phyloP scores from a whole-genome alignment of 2,797 vertebrate species.

The Cossypha heuglini region DNA sequence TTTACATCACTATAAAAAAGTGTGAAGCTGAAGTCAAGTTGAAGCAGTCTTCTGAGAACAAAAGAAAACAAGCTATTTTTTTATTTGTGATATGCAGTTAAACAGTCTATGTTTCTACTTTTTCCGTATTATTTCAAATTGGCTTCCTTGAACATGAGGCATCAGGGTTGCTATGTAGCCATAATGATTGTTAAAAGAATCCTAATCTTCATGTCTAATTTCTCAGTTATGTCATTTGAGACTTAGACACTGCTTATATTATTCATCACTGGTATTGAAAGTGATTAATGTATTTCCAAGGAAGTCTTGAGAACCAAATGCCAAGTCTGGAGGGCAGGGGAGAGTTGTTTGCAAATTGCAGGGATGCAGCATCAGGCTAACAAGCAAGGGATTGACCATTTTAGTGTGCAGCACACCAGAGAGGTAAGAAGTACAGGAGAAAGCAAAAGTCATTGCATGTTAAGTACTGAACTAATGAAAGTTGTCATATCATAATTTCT shows the following conservation, averaged over 20 bases:
- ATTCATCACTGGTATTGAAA: neutral
- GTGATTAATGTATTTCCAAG: neutral
- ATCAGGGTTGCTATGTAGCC: neutral
- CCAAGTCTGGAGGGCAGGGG: neutral
- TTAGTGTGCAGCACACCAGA: neutral
- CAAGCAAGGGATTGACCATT: neutral
- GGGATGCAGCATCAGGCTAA: neutral
- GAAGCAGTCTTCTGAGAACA: neutral
- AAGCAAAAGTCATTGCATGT: neutral
- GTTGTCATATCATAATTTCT: neutral
- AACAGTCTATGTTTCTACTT: neutral
- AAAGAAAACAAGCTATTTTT: neutral
- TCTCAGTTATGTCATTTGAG: neutral
- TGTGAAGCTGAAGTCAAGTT: neutral
- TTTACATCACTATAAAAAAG: neutral
- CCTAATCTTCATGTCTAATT: constrained; percentile 2
- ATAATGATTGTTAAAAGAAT: neutral
- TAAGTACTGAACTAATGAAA: neutral
- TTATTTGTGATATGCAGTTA: neutral
- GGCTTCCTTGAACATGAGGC: neutral
- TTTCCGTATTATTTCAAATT: neutral
- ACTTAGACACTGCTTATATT: neutral
- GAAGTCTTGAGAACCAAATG: neutral
- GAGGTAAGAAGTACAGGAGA: neutral
- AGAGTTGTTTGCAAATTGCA: constrained; percentile 2